These are phyloP conservation scores for Cirrhinus molitorella DNA, from an alignment of 2,797 vertebrate genomes.

Conservation along the genomic window DNA sequence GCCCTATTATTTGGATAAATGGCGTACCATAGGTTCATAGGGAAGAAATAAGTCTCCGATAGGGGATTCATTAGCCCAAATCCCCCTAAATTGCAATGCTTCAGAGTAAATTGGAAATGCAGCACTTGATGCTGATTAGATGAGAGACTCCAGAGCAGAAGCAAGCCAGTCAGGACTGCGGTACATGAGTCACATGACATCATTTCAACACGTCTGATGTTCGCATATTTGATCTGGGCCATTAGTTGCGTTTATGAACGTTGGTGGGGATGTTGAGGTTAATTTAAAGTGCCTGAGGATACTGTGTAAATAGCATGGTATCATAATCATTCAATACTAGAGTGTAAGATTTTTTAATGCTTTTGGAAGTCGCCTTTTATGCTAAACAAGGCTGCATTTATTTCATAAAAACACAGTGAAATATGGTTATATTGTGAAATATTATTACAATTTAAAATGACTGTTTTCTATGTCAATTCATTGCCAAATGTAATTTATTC, in stretches of 20 bases:
- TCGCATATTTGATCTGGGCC: background rate
- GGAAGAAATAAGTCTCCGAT: background rate
- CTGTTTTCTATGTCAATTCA: background rate
- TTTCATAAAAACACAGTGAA: background rate
- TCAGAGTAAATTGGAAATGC: constrained; percentile 28
- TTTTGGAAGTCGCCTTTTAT: background rate
- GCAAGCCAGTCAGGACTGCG: constrained; percentile 12
- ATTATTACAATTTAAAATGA: background rate
- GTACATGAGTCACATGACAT: background rate
- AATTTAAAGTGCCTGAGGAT: background rate
- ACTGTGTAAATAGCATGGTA: background rate
- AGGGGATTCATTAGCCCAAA: constrained; percentile 35
- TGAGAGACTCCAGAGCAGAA: background rate
- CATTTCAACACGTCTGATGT: constrained; percentile 1
- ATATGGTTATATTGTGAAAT: background rate
- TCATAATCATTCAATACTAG: background rate
- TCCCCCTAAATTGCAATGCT: constrained; percentile 20
- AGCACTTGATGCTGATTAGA: constrained; percentile 35
- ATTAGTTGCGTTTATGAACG: background rate
- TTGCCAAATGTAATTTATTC: background rate
- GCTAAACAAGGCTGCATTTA: background rate
- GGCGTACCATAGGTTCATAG: background rate
- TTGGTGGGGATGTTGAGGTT: background rate
- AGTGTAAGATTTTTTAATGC: background rate
- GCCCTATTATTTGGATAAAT: constrained; percentile 1